Conservation (phyloP, 2,888 invertebrate species). For the Perizoma affinitatum region DNA sequence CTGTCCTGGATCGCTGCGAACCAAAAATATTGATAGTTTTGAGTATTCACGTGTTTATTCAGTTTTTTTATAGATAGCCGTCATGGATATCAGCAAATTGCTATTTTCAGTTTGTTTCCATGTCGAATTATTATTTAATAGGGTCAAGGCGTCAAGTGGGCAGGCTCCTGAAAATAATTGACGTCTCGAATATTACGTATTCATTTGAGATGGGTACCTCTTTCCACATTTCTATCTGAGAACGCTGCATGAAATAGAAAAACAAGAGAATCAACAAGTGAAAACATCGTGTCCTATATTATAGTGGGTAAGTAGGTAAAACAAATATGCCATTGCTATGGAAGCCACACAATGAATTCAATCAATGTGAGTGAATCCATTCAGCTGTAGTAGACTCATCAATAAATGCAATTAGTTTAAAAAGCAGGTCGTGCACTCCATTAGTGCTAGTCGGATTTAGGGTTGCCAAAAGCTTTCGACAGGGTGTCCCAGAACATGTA, state of each 20-base stretch:
- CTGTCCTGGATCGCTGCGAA: slow-evolving; percentile 89
- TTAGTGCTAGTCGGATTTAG: slow-evolving; percentile 31
- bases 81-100: too few species aligned
- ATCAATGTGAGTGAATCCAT: slow-evolving; percentile 26
- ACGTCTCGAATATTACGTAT: not conserved
- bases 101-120: too few species aligned
- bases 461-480: slow-evolving; percentile 13
- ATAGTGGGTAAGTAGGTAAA: slow-evolving; percentile 2
- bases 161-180: too few species aligned
- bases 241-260: slow-evolving; percentile 37
- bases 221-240: slow-evolving; percentile 34
- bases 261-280: slow-evolving; percentile 3
- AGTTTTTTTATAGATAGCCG: not conserved
- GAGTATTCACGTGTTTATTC: not conserved
- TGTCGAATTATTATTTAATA: too few species aligned
- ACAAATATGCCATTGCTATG: slow-evolving; percentile 7
- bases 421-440: slow-evolving; percentile 27
- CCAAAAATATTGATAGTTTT: not conserved
- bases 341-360: slow-evolving; percentile 27
- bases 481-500: too few species aligned
- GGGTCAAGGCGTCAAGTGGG: too few species aligned
- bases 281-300: not conserved
- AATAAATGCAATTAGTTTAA: slow-evolving; percentile 28
- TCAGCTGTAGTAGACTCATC: slow-evolving; percentile 25
- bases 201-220: slow-evolving; percentile 27